phyloP scores from a whole-genome alignment of 2,888 invertebrate genomes.

The Cheilosia urbana region DNA sequence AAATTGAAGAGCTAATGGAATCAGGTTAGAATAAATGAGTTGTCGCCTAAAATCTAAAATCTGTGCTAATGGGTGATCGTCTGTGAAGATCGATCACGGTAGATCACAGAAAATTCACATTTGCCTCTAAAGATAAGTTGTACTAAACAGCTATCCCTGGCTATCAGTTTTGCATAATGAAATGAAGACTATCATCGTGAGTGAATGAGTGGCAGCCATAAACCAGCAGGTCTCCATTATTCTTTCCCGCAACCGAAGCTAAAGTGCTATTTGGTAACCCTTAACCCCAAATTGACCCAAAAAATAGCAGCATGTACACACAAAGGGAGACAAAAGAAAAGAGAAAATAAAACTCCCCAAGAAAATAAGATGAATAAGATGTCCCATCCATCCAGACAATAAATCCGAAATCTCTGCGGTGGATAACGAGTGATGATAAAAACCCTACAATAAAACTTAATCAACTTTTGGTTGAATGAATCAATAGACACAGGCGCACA shows the following conservation, averaged over 20 bases:
- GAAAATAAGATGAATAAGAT: conserved; percentile 54
- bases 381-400: conserved; percentile 58
- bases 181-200: no score
- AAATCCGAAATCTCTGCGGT: conserved; percentile 67
- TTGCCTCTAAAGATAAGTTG: no score
- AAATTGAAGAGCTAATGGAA: no score
- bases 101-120: no score
- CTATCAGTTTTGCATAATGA: no score
- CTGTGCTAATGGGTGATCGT: no score
- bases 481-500: conserved; percentile 52
- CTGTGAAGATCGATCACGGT: no score
- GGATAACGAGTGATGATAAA: conserved; percentile 73
- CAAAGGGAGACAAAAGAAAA: neutral
- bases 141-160: no score
- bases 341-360: conserved; percentile 3
- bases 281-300: conserved; percentile 13
- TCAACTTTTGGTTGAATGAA: conserved; percentile 72
- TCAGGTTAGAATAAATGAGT: no score
- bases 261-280: neutral
- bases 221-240: no score
- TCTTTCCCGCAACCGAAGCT: neutral
- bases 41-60: no score
- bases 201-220: no score
- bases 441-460: conserved; percentile 72
- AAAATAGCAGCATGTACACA: neutral